These are phyloP conservation scores for Corbicula japonica DNA, from an alignment of 2,888 invertebrate genomes.

Conservation along the genomic window DNA sequence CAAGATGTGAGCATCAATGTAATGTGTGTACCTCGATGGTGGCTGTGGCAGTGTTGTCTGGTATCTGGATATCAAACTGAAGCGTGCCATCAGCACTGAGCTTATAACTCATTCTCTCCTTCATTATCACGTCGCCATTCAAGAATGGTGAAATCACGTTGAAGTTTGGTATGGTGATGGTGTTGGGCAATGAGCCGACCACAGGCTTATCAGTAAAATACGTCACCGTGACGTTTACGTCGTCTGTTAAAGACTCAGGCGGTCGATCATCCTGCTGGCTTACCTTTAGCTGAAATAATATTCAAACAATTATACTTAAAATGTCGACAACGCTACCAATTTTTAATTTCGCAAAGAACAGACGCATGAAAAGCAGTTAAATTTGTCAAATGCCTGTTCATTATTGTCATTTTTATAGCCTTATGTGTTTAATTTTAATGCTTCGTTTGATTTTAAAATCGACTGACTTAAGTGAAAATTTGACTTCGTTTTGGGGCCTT, in stretches of 20 bases:
- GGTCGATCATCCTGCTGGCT: conserved; percentile 72
- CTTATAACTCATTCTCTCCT: conserved; percentile 22
- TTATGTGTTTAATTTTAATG: too few relatives aligned
- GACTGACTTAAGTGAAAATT: too few relatives aligned
- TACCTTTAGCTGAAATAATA: conserved; percentile 65
- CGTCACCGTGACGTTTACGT: conserved; percentile 57
- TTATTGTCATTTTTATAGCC: too few relatives aligned
- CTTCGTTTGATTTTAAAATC: too few relatives aligned
- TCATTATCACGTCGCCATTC: conserved; percentile 37
- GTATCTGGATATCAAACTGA: conserved; percentile 56
- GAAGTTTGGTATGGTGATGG: not conserved
- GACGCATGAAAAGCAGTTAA: too few relatives aligned
- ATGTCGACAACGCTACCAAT: too few relatives aligned
- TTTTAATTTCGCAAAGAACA: too few relatives aligned
- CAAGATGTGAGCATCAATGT: too few relatives aligned
- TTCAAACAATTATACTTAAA: too few relatives aligned
- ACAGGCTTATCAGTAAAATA: conserved; percentile 59
- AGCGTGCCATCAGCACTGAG: conserved; percentile 57
- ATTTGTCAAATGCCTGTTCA: too few relatives aligned
- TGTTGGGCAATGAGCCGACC: not conserved
- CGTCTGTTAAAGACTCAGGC: conserved; percentile 35
- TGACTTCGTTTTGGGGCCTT: too few relatives aligned
- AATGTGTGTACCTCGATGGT: conserved; percentile 60
- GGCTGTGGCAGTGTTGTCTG: conserved; percentile 47
- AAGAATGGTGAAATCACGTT: conserved; percentile 51